phyloP scores from a whole-genome alignment of 53 echinoderm and acorn worm genomes.

The Echinometra lucunter region DNA sequence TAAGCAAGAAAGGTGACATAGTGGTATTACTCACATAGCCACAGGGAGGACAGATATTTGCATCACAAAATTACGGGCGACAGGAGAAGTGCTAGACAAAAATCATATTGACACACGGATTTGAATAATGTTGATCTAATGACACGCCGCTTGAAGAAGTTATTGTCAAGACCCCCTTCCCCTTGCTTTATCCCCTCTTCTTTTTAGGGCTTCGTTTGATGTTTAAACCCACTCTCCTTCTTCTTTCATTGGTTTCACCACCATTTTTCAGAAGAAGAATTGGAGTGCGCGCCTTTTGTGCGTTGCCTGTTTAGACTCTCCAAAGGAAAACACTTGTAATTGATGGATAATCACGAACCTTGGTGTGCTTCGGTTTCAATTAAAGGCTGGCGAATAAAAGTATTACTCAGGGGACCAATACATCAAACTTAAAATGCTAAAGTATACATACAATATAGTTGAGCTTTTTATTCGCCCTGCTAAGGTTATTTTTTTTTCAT shows the following conservation, averaged over 20 bases:
- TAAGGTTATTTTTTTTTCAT: too few species aligned
- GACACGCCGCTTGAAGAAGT: conserved; percentile 35
- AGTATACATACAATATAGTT: too few species aligned
- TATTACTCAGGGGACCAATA: background rate
- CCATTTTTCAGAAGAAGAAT: conserved; percentile 12
- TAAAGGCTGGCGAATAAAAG: background rate
- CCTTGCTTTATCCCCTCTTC: background rate
- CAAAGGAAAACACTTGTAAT: conserved; percentile 26
- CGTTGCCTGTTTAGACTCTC: conserved; percentile 17
- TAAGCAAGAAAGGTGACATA: too few species aligned
- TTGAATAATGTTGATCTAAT: conserved; percentile 67
- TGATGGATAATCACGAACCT: background rate
- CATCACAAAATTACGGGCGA: background rate
- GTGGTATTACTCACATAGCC: background rate
- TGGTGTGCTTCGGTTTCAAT: background rate
- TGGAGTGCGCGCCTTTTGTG: conserved; percentile 6
- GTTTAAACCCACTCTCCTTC: background rate
- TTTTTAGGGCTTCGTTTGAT: conserved; percentile 32
- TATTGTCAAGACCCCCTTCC: conserved; percentile 35
- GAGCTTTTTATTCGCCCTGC: too few species aligned
- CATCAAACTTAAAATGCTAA: too few species aligned
- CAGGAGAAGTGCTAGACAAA: conserved; percentile 52
- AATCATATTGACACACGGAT: conserved; percentile 66
- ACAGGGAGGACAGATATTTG: background rate
- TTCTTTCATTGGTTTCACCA: background rate